Evolutionary conservation across 1,140 invertebrate species (phyloP).

Genomic region (Panagrolaimus sp.): DNA sequence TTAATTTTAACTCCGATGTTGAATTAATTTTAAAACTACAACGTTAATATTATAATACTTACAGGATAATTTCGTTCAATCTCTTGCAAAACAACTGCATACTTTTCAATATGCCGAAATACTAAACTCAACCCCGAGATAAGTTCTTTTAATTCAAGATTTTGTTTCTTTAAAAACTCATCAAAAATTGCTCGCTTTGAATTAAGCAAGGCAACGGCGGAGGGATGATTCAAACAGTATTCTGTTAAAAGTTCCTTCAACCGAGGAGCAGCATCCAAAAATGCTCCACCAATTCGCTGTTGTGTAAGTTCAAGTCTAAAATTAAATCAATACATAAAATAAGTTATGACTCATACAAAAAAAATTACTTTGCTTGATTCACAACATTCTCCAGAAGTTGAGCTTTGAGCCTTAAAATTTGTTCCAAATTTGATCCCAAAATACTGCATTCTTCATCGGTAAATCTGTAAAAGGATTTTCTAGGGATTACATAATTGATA

Average conservation of each 20-base stretch:
- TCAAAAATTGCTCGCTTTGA: conserved; percentile 71
- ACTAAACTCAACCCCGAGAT: conserved; percentile 87
- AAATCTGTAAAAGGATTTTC: neutral
- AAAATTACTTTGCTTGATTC: conserved; percentile 23
- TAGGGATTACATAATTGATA: neutral
- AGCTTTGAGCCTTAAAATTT: conserved; percentile 25
- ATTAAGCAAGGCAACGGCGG: conserved; percentile 82
- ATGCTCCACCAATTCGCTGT: conserved; percentile 82
- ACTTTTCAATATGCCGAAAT: conserved; percentile 87
- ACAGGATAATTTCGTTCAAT: conserved; percentile 74
- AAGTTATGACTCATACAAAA: neutral
- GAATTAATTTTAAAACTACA: conserved; percentile 24
- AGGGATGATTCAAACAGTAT: conserved; percentile 86
- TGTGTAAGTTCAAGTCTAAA: conserved; percentile 61
- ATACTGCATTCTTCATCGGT: conserved; percentile 12
- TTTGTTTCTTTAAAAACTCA: neutral
- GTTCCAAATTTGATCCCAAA: conserved; percentile 8
- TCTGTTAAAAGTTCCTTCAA: conserved; percentile 77
- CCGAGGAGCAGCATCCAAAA: conserved; percentile 76
- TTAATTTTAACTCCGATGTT: too few relatives aligned
- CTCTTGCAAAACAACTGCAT: conserved; percentile 78
- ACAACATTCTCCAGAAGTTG: conserved; percentile 22
- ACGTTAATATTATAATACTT: conserved; percentile 64
- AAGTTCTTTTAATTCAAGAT: conserved; percentile 71
- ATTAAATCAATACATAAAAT: conserved; percentile 8